Evolutionary conservation across 2,113 vertebrate species (phyloP).

Genomic region (Struthidea cinerea): DNA sequence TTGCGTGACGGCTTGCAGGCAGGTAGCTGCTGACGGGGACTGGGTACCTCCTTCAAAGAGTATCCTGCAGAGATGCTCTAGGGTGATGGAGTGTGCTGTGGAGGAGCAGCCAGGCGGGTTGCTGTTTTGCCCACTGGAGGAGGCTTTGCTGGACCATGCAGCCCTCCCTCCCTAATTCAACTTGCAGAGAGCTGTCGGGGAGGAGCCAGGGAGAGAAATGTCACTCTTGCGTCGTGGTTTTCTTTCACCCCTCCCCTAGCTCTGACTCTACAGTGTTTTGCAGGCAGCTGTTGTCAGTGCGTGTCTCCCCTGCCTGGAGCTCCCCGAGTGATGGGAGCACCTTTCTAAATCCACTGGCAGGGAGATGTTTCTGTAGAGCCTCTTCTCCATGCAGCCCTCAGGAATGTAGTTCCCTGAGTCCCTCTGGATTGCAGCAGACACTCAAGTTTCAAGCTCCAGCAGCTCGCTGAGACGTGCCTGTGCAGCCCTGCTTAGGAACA

Average conservation of each 20-base stretch:
- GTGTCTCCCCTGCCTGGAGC: neutral
- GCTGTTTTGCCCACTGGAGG: neutral
- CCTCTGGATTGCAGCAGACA: conserved; percentile 50
- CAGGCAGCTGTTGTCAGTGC: neutral
- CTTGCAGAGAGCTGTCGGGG: neutral
- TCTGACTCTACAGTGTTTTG: neutral
- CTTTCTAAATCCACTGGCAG: neutral
- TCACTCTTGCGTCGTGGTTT: fast-evolving
- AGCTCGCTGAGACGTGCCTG: neutral
- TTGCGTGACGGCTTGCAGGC: neutral
- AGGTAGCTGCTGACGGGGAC: neutral
- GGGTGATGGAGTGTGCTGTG: neutral
- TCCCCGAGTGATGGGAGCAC: neutral
- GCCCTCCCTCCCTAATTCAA: neutral
- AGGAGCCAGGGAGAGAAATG: neutral
- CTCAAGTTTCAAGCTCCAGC: neutral
- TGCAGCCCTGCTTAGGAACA: neutral
- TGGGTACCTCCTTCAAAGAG: neutral
- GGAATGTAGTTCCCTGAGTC: neutral
- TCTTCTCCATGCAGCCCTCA: neutral
- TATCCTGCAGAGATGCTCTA: neutral
- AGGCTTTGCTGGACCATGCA: neutral
- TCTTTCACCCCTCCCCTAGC: neutral
- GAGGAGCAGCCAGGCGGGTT: neutral
- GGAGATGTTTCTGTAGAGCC: neutral